Base-by-base conservation (phyloP, 2,797 vertebrate species). In the Anomalospiza imberbis region DNA sequence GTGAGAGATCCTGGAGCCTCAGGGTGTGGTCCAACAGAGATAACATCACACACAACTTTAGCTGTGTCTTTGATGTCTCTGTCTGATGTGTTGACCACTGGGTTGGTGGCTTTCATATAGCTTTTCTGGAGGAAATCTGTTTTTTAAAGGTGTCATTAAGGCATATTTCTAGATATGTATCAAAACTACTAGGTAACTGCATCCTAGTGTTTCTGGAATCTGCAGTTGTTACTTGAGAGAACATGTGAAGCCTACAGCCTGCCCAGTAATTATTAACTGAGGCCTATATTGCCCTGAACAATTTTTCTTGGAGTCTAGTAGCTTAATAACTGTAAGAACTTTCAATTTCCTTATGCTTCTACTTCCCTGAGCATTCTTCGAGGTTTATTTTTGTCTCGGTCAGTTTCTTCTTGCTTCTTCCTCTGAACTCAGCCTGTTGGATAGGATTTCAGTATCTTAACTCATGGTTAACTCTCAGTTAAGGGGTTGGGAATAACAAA, bases 1-100 rank as follows among this genome's bases (percentile, higher is more conserved):
- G 98, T 98, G 50, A 96, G 97, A 90, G 14, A 47, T 66, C 5
- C 13, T 38, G 26, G 31, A 40, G 15, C 8, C 5, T 17, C 24
- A 12, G 25, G 6, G 5, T 54, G 31, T 66, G 34, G 31, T 44
- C 34, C 34, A 38, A 10, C 9, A 66, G 70, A 34, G 34, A 34
- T 38, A 17, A 14, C 5, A 14, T 47, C 17, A 3, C 17, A 15
- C 17, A 55, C 24, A 71, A 5, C 29, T 12, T 61, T 9, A 60
- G 12, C 29, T 68, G 18, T 55, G 13, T 61, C 32, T 31, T 28
- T 88, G 47, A 21, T 86, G 10, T 2, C 21, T 74, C 76, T 68
- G 32, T 48, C 31, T 67, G 45, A 19, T 22, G 11, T 29, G 12
- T 34, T 58, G 61, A 47, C 83, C 13, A 7, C 16, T 55, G 50